Conservation (phyloP, 1,140 invertebrate species). For the Euglossa dilemma region DNA sequence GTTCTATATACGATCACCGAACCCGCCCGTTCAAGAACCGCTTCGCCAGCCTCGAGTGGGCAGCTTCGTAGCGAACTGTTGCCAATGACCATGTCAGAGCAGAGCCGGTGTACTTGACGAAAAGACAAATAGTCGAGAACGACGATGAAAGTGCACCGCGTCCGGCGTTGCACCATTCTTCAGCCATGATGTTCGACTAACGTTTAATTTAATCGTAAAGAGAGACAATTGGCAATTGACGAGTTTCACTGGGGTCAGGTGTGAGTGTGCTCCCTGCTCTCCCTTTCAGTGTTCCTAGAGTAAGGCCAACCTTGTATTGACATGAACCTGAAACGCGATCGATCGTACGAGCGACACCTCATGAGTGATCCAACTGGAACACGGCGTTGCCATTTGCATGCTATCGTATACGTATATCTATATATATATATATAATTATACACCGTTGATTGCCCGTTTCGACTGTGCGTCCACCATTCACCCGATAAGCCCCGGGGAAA, state of each 20-base stretch:
- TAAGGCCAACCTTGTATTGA: conserved; percentile 69
- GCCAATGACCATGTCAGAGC: conserved; percentile 79
- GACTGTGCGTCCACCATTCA: conserved; percentile 41
- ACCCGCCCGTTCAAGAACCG: conserved; percentile 59
- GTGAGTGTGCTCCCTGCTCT: conserved; percentile 79
- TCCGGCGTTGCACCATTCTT: conserved; percentile 21
- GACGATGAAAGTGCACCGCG: conserved; percentile 7
- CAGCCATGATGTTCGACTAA: neutral
- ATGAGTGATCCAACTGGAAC: conserved; percentile 76
- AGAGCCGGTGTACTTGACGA: conserved; percentile 46
- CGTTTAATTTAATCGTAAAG: conserved; percentile 25
- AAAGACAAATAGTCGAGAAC: neutral
- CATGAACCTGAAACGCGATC: conserved; percentile 60
- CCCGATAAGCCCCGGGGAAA: conserved; percentile 2
- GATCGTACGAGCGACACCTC: conserved; percentile 74
- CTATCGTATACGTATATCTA: conserved; percentile 39
- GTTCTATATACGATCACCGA: conserved; percentile 47
- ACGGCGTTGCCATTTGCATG: conserved; percentile 77
- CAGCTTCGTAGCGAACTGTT: conserved; percentile 79
- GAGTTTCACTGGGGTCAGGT: conserved; percentile 82
- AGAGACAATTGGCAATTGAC: conserved; percentile 77
- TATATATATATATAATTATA: conserved; percentile 18
- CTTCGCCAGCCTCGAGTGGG: conserved; percentile 79
- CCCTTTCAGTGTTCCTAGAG: conserved; percentile 77
- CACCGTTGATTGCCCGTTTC: conserved; percentile 61